Percentiles rank a stretch among this genome's conserved stretches.
These are phyloP conservation scores for Alcedo quadribrachys DNA, from an alignment of 2,797 vertebrate genomes.

Conservation along the genomic window DNA sequence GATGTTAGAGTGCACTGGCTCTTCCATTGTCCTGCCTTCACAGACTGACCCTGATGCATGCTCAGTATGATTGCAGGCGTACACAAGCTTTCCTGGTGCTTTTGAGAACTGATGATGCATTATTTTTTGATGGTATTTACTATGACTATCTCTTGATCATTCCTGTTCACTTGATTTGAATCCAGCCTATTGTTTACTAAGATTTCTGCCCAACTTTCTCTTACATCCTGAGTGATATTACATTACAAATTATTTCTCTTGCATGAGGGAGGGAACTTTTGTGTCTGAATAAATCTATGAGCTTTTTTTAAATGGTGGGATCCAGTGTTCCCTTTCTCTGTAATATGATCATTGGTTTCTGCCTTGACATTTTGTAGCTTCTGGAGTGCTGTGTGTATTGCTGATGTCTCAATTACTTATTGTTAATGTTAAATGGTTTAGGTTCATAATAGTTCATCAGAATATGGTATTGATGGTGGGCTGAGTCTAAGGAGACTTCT, in stretches of 20 bases:
- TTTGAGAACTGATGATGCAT: not conserved
- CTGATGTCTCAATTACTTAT: not conserved
- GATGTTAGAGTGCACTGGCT: not conserved
- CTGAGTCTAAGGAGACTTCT: conserved; percentile 17
- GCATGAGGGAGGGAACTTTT: not conserved
- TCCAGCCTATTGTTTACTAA: not conserved
- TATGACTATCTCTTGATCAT: not conserved
- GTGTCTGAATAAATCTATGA: not conserved
- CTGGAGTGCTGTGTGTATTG: not conserved
- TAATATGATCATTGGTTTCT: not conserved
- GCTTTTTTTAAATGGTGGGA: not conserved
- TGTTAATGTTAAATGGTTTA: not conserved
- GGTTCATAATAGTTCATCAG: conserved; percentile 13
- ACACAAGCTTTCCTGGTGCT: not conserved
- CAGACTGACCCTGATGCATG: not conserved
- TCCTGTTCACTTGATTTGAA: not conserved
- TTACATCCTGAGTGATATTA: not conserved
- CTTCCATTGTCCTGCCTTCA: not conserved
- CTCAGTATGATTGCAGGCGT: not conserved
- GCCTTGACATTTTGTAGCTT: not conserved
- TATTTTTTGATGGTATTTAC: not conserved
- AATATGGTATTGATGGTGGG: not conserved
- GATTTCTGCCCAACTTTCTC: not conserved
- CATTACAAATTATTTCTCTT: not conserved
- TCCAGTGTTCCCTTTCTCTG: not conserved